Evolutionary conservation across 2,888 invertebrate species (phyloP), one percentile per base, ranked within the genome.

Genomic region (Unio pictorum): DNA sequence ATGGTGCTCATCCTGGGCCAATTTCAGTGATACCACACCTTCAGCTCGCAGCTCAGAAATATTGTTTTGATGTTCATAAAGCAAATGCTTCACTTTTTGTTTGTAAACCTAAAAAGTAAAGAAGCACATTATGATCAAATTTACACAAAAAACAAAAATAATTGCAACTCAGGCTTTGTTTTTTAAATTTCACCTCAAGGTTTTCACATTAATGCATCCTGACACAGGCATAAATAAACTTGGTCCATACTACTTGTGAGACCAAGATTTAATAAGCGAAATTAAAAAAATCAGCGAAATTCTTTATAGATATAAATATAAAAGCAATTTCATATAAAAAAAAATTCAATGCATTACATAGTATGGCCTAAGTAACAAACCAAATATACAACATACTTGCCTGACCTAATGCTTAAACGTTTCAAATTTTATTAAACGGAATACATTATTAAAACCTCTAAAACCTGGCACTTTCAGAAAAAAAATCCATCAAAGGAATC

Each of bases 31-130:
- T 3, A 88, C 87, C 11, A 86, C 83, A 55, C 88, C 86, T 71
- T 96, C 96, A 18, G 96, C 95, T 88, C 95, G 94, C 67, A 95
- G 92, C 86, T 96, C 95, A 0, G 96, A 94, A 70, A 95, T 92
- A 86, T 95, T 94, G 71, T 94, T 94, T 87, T 96, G 95, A 86
- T 97, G 96, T 87, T 97, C 97, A 90, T 95, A 97, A 89, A 96
- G 94, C 61, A 97, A 91, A 91, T 96, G 96, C 87, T 97, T 97
- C 72, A 97, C 95, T 92, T 96, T 97, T 87, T 97, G 97, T 86
- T 95, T 95, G 85, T 95, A 95, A 68, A 95, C 94, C 90, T 90
- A 75, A 8, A 73, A 65, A 64, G 67, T 55, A 64, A 45, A 30
- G 34, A 34, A n/a, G 58, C 61, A n/a, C 18, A 15, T 8, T 4